These are phyloP conservation scores for Falco punctatus DNA, from an alignment of 2,113 vertebrate genomes.

Conservation along the genomic window DNA sequence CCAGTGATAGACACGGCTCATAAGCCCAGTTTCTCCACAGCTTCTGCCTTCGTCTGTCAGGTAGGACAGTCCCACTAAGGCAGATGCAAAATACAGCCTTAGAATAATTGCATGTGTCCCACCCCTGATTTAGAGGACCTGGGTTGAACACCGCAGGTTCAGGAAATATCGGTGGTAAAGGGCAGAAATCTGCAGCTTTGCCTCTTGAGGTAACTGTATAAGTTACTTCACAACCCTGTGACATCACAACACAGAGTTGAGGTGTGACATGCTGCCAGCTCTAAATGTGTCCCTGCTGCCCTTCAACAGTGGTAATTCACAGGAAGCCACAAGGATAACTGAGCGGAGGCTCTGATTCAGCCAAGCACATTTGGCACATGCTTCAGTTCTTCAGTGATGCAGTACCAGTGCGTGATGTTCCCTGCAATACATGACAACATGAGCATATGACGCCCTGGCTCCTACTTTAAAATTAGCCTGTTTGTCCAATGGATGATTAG, in stretches of 20 bases:
- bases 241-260: not conserved
- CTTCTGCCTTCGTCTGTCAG: not conserved
- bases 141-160: not conserved
- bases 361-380: not conserved
- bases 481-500: not conserved
- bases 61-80: not conserved
- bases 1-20: fast-evolving
- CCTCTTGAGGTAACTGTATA: not conserved
- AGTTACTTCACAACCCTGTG: not conserved
- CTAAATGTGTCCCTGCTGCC: not conserved
- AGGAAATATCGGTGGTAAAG: not conserved
- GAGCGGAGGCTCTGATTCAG: not conserved
- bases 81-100: not conserved
- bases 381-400: not conserved
- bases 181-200: not conserved
- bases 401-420: not conserved
- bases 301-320: not conserved
- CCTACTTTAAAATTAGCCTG: not conserved
- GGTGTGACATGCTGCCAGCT: not conserved
- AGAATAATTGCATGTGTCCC: not conserved
- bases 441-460: not conserved
- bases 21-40: not conserved
- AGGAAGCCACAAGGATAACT: not conserved
- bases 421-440: not conserved
- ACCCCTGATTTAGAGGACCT: not conserved